Conservation (phyloP, 1,140 invertebrate species). For the Asbolus verrucosus region DNA sequence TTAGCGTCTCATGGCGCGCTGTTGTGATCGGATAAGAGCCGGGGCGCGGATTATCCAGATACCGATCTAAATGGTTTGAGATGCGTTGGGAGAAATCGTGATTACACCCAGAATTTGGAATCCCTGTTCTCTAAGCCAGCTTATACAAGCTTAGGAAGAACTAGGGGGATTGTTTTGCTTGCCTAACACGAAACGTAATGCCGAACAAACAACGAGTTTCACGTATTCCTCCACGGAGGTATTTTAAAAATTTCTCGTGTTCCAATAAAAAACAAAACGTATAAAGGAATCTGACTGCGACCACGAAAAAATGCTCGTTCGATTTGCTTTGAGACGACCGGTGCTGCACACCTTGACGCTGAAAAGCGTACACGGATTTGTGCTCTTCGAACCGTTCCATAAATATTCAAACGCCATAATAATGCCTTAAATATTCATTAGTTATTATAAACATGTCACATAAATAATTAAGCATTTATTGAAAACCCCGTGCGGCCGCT, state of each 20-base stretch:
- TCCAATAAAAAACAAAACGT: slow-evolving; percentile 40
- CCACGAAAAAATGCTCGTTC: slow-evolving; percentile 12
- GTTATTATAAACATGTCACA: slow-evolving; percentile 35
- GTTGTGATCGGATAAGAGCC: slow-evolving; percentile 37
- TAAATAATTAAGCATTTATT: slow-evolving; percentile 20
- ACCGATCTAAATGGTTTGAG: slow-evolving; percentile 49
- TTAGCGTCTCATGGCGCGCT: slow-evolving; percentile 38
- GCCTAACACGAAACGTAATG: slow-evolving; percentile 50
- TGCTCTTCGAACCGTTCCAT: slow-evolving; percentile 19
- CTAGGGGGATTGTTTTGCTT: slow-evolving; percentile 48
- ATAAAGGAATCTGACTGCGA: slow-evolving; percentile 28
- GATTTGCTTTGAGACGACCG: slow-evolving; percentile 16
- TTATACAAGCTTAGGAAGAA: slow-evolving; percentile 47
- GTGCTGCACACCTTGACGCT: slow-evolving; percentile 3
- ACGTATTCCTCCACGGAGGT: slow-evolving; percentile 36
- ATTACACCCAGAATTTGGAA: slow-evolving; percentile 50
- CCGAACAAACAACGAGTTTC: slow-evolving; percentile 47
- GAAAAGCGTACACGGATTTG: neutral
- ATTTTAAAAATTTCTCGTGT: slow-evolving; percentile 38
- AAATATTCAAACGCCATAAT: slow-evolving; percentile 36
- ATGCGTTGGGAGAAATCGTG: slow-evolving; percentile 48
- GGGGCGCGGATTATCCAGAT: slow-evolving; percentile 46
- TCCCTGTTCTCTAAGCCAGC: slow-evolving; percentile 47
- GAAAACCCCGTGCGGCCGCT: neutral
- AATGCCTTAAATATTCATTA: slow-evolving; percentile 35